phyloP scores from a whole-genome alignment of 2,113 vertebrate genomes.

The Chloropsis hardwickii region DNA sequence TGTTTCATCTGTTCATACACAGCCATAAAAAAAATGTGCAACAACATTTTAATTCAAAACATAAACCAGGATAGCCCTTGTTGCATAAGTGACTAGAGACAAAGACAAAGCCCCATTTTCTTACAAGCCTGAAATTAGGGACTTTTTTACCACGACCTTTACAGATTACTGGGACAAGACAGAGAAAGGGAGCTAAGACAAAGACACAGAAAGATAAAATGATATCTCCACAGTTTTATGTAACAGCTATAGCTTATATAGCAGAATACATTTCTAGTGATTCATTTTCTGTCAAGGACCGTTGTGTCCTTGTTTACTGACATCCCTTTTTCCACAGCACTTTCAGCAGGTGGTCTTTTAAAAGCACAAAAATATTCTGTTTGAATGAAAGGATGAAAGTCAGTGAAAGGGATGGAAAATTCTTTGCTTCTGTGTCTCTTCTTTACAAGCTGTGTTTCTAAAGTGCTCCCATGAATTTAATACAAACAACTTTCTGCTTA shows the following conservation, averaged over 20 bases:
- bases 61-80: not conserved
- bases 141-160: not conserved
- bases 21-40: not conserved
- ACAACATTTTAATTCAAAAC: not conserved
- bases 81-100: not conserved
- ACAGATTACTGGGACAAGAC: not conserved
- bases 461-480: not conserved
- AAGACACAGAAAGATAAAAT: not conserved
- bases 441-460: not conserved
- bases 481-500: not conserved
- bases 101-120: not conserved
- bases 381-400: conserved; percentile 23
- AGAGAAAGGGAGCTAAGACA: not conserved
- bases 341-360: conserved; percentile 26
- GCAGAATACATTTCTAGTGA: not conserved
- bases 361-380: conserved; percentile 14
- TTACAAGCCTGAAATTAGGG: not conserved
- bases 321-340: not conserved
- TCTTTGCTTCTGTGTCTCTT: not conserved
- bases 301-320: not conserved
- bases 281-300: not conserved
- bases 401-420: not conserved
- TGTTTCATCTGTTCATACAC: not conserved
- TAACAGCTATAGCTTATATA: not conserved
- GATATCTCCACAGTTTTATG: not conserved